Evolutionary conservation across 2,113 vertebrate species (phyloP).

Genomic region (Notiomystis cincta): DNA sequence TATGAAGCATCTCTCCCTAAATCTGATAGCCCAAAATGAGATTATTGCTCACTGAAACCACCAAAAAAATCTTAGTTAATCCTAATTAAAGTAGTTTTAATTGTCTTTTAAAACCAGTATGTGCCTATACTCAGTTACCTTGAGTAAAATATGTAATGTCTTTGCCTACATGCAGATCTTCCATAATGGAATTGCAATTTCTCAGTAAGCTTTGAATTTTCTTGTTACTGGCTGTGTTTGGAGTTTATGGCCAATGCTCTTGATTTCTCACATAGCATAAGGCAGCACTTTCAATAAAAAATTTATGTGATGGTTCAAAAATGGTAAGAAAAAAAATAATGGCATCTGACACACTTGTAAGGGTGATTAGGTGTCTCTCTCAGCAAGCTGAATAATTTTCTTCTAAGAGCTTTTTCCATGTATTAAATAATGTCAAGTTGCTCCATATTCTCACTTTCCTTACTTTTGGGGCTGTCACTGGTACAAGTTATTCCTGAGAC

Average conservation of each 20-base stretch:
- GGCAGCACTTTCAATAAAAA: conserved; percentile 12
- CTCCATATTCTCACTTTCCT: neutral
- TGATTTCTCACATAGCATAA: neutral
- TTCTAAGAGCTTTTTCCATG: neutral
- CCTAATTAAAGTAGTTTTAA: neutral
- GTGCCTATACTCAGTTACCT: neutral
- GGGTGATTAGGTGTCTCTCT: conserved; percentile 17
- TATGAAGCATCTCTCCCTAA: neutral
- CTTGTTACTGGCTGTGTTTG: neutral
- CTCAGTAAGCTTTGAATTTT: neutral
- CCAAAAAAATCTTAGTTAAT: neutral
- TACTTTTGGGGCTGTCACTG: neutral
- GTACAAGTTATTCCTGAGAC: neutral
- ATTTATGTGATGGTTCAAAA: conserved; percentile 14
- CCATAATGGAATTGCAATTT: neutral
- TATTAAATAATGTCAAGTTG: neutral
- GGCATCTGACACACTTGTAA: neutral
- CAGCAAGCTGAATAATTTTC: neutral
- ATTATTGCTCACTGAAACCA: neutral
- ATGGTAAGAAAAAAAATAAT: neutral
- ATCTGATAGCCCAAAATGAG: neutral
- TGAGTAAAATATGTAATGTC: neutral
- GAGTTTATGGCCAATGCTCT: neutral
- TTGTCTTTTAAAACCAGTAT: neutral
- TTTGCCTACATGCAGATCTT: neutral